phyloP scores from a whole-genome alignment of 2,797 vertebrate species.

The Sardinella longiceps region DNA sequence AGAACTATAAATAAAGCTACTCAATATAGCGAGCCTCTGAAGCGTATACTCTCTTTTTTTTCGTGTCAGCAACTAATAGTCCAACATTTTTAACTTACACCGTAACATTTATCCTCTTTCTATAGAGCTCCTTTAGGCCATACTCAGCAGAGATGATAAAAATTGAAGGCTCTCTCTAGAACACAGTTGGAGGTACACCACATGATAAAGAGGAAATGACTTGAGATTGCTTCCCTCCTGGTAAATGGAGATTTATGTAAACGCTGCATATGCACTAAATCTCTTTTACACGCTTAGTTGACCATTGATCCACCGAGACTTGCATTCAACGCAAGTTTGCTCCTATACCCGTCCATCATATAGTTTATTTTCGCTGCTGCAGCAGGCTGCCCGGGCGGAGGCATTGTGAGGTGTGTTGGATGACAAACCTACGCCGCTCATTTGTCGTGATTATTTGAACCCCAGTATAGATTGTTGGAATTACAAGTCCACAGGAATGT shows the following conservation, averaged over 20 bases:
- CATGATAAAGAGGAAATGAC: background rate
- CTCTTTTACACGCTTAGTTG: background rate
- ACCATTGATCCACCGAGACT: background rate
- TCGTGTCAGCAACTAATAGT: background rate
- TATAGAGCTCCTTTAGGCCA: background rate
- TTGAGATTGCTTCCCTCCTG: background rate
- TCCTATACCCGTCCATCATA: background rate
- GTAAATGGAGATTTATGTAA: constrained; percentile 13
- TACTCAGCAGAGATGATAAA: background rate
- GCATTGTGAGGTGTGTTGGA: background rate
- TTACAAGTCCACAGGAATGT: background rate
- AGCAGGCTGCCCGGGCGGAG: background rate
- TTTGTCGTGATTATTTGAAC: constrained; percentile 11
- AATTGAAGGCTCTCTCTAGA: background rate
- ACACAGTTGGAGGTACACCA: background rate
- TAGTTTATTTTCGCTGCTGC: background rate
- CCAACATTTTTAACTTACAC: background rate
- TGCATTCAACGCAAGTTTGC: background rate
- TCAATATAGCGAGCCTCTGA: background rate
- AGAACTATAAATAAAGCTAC: background rate
- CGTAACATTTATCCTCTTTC: background rate
- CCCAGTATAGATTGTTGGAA: background rate
- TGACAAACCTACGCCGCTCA: background rate
- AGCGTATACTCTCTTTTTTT: background rate
- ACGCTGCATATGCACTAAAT: background rate